These are phyloP conservation scores for Himalopsyche anomala DNA, from an alignment of 2,888 invertebrate species.

Conservation along the genomic window DNA sequence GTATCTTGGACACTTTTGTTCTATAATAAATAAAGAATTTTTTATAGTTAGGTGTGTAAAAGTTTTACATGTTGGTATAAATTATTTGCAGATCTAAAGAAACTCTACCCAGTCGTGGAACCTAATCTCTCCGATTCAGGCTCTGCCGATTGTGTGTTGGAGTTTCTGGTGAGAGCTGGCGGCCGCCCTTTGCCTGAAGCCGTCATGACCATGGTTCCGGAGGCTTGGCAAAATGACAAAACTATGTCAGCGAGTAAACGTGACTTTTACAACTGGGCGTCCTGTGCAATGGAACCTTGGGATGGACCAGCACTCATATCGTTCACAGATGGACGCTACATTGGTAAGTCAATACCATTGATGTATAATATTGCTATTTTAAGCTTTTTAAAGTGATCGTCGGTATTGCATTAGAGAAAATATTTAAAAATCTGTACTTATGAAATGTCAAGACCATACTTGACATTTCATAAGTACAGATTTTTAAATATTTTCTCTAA, in stretches of 20 bases:
- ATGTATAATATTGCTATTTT: background rate
- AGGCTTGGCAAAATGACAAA: conserved; percentile 97
- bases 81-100: conserved; percentile 80
- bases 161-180: conserved; percentile 96
- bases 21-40: too few species aligned
- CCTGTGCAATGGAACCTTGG: conserved; percentile 99
- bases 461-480: too few species aligned
- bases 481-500: too few species aligned
- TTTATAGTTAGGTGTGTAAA: too few species aligned
- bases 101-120: conserved; percentile 97
- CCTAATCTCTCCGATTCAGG: conserved; percentile 99
- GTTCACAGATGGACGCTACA: conserved; percentile 98
- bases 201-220: conserved; percentile 99
- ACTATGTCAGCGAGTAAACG: conserved; percentile 95
- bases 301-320: conserved; percentile 98
- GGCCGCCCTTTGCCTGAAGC: conserved; percentile 95
- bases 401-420: background rate
- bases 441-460: too few species aligned
- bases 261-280: conserved; percentile 98
- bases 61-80: background rate
- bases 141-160: conserved; percentile 97
- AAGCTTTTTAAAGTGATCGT: background rate
- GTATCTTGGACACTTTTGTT: too few species aligned
- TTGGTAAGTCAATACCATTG: conserved; percentile 77
- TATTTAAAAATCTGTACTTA: background rate